These are phyloP conservation scores for Brachypteracias leptosomus DNA, from an alignment of 2,113 vertebrate species.

Conservation along the genomic window DNA sequence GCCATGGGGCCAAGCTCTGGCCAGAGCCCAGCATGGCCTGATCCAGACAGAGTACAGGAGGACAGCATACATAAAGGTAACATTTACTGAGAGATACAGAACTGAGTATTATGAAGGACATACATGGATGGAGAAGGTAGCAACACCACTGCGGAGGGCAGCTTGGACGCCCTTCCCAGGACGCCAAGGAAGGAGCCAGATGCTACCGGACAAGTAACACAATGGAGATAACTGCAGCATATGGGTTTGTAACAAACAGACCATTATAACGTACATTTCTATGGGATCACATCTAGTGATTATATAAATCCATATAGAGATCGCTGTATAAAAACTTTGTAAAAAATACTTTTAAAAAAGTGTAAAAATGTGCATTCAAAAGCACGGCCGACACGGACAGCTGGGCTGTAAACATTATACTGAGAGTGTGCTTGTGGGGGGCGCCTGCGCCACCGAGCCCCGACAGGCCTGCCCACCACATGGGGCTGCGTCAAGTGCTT, in stretches of 20 bases:
- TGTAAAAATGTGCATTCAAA: constrained; percentile 85
- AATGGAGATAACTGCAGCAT: constrained; percentile 73
- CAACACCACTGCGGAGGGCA: background rate
- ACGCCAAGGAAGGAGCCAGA: constrained; percentile 39
- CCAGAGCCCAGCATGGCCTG: background rate
- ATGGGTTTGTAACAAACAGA: constrained; percentile 85
- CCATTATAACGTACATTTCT: constrained; percentile 87
- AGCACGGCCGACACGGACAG: constrained; percentile 83
- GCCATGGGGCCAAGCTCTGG: background rate
- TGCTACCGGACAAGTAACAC: constrained; percentile 72
- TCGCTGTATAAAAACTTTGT: constrained; percentile 90
- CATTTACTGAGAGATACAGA: constrained; percentile 81
- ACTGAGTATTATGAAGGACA: constrained; percentile 79
- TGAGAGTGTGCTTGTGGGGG: constrained; percentile 89
- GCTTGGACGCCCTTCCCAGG: constrained; percentile 8
- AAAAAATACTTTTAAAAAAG: constrained; percentile 84
- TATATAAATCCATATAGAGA: constrained; percentile 93
- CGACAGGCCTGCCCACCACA: constrained; percentile 67
- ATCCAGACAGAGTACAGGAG: constrained; percentile 55
- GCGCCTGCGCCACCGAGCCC: constrained; percentile 91
- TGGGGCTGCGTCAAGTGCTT: constrained; percentile 66
- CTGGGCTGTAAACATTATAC: constrained; percentile 92
- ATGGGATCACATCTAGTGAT: constrained; percentile 89
- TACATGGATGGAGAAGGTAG: constrained; percentile 74
- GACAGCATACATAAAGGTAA: constrained; percentile 63